Conservation (phyloP, 1,140 invertebrate species). For the Nasonia longicornis region DNA sequence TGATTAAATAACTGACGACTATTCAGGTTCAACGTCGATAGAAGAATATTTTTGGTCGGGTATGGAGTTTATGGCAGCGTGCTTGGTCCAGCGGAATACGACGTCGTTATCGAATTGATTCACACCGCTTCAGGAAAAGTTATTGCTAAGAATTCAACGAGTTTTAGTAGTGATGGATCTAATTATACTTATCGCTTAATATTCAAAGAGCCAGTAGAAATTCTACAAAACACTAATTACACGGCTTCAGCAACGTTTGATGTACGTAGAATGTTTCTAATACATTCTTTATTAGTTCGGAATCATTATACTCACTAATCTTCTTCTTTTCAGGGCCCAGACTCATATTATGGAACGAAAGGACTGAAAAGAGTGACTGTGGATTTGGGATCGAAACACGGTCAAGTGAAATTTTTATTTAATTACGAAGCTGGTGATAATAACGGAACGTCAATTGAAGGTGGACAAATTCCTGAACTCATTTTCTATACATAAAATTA, state of each 20-base stretch:
- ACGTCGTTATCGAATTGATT: constrained; percentile 83
- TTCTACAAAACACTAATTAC: constrained; percentile 84
- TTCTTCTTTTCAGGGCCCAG: constrained; percentile 79
- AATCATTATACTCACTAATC: not conserved
- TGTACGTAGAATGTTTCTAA: constrained; percentile 66
- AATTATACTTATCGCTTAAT: constrained; percentile 87
- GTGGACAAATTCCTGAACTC: constrained; percentile 91
- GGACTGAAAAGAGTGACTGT: constrained; percentile 82
- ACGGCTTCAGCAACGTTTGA: constrained; percentile 86
- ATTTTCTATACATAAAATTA: constrained; percentile 80
- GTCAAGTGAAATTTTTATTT: constrained; percentile 87
- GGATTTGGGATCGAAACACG: constrained; percentile 78
- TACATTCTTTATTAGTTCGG: not conserved
- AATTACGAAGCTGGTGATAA: constrained; percentile 89
- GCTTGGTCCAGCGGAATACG: constrained; percentile 85
- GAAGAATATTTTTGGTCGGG: constrained; percentile 86
- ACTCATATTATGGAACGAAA: constrained; percentile 90
- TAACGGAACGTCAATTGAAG: constrained; percentile 91
- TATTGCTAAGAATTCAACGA: constrained; percentile 82
- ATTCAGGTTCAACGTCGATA: constrained; percentile 84
- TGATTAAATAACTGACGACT: constrained; percentile 1
- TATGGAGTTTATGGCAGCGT: constrained; percentile 92
- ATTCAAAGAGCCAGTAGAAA: constrained; percentile 91
- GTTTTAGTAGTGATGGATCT: constrained; percentile 85
- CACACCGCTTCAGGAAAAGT: constrained; percentile 83